These are phyloP conservation scores for Leptodactylus fallax DNA, from an alignment of 2,797 vertebrate genomes.

Conservation along the genomic window DNA sequence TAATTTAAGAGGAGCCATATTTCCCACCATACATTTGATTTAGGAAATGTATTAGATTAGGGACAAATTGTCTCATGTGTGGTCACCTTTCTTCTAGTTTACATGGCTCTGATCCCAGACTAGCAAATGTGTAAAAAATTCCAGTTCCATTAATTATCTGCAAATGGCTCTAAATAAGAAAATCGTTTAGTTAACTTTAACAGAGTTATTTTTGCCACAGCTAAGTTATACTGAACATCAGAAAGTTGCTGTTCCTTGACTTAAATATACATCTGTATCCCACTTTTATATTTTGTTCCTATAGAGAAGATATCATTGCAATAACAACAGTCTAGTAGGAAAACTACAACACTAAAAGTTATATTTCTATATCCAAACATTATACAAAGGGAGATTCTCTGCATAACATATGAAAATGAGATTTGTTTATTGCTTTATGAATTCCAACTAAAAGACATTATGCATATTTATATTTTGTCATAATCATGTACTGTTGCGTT, in stretches of 20 bases:
- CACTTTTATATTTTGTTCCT: not conserved
- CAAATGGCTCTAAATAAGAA: not conserved
- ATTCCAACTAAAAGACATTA: not conserved
- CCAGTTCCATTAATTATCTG: not conserved
- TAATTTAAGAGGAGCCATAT: too few species aligned
- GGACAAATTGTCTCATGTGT: too few species aligned
- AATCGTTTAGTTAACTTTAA: not conserved
- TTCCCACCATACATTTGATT: not conserved
- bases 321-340: not conserved
- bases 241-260: not conserved
- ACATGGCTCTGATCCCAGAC: not conserved
- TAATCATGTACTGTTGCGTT: constrained; percentile 18
- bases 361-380: not conserved
- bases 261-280: not conserved
- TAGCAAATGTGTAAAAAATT: not conserved
- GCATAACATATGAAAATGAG: not conserved
- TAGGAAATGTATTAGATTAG: not conserved
- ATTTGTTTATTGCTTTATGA: constrained; percentile 19
- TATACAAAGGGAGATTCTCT: not conserved
- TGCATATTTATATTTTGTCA: constrained; percentile 7
- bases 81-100: not conserved
- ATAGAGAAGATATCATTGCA: not conserved
- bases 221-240: not conserved
- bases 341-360: constrained; percentile 13
- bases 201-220: not conserved